A percentile compares a stretch with the other conserved stretches of the same genome.
Evolutionary conservation across 2,797 vertebrate genomes (phyloP).

Genomic region (Pagetopsis macropterus): DNA sequence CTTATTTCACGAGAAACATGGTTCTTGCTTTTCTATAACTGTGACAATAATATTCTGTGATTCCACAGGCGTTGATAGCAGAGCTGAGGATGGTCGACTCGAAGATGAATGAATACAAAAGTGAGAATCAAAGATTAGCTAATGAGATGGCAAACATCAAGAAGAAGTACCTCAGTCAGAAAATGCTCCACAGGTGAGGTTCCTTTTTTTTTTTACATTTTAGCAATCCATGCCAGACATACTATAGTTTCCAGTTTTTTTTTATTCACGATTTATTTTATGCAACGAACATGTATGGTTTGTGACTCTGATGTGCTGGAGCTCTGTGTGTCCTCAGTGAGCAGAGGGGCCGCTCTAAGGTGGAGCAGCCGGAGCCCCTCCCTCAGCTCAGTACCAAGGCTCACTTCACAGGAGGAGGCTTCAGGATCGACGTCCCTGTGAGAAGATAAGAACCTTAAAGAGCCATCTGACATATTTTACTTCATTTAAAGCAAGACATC

Average conservation of each 20-base stretch:
- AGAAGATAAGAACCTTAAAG: slow-evolving; percentile 29
- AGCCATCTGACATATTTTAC: neutral
- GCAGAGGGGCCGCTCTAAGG: slow-evolving; percentile 48
- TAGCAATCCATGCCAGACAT: neutral
- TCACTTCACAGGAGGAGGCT: slow-evolving; percentile 81
- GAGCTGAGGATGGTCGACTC: slow-evolving; percentile 91
- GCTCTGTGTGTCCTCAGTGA: slow-evolving; percentile 67
- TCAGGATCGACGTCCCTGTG: slow-evolving; percentile 74
- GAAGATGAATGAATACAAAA: slow-evolving; percentile 89
- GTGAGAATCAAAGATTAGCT: slow-evolving; percentile 89
- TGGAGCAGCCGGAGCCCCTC: slow-evolving; percentile 58
- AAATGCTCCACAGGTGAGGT: slow-evolving; percentile 88
- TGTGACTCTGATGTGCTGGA: slow-evolving; percentile 11
- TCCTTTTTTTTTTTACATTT: neutral
- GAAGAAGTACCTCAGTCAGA: slow-evolving; percentile 92
- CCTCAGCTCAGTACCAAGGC: slow-evolving; percentile 72
- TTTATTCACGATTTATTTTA: neutral
- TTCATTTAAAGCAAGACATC: neutral
- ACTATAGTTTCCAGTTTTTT: neutral
- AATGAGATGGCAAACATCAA: slow-evolving; percentile 88
- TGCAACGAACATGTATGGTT: too few species aligned
- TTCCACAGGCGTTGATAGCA: slow-evolving; percentile 85
- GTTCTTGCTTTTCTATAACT: neutral
- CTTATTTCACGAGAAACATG: neutral
- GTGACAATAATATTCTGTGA: neutral